Evolutionary conservation across 2,888 invertebrate species (phyloP).

Genomic region (Galerucella pusilla): DNA sequence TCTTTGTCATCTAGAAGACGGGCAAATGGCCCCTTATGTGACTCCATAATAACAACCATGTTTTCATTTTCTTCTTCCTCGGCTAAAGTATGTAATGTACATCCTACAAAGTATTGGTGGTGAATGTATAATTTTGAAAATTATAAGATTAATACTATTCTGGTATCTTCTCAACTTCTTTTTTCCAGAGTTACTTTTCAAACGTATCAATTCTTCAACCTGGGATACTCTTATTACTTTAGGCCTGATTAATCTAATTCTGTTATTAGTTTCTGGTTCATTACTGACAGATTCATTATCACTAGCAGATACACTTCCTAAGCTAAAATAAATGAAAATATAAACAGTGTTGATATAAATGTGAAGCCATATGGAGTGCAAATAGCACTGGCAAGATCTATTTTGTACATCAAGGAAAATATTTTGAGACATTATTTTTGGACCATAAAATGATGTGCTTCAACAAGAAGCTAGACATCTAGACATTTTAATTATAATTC

Average conservation of each 20-base stretch:
- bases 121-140: neutral
- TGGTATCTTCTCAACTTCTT: conserved; percentile 55
- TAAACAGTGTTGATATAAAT: neutral
- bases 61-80: conserved; percentile 55
- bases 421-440: too few species aligned
- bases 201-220: conserved; percentile 48
- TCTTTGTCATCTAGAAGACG: conserved; percentile 53
- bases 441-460: too few species aligned
- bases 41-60: conserved; percentile 53
- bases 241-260: conserved; percentile 39
- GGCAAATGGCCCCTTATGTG: conserved; percentile 55
- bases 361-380: neutral
- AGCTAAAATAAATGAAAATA: conserved; percentile 43
- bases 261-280: conserved; percentile 43
- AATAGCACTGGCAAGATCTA: too few species aligned
- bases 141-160: conserved; percentile 48
- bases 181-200: conserved; percentile 54
- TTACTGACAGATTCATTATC: conserved; percentile 55
- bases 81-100: conserved; percentile 53
- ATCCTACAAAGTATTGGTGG: conserved; percentile 45
- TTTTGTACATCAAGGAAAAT: too few species aligned
- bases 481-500: too few species aligned
- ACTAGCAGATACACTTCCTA: conserved; percentile 53
- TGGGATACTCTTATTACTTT: conserved; percentile 39
- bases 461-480: too few species aligned